Base-by-base conservation (phyloP, 2,888 invertebrate species). In the Netelia inedita region DNA sequence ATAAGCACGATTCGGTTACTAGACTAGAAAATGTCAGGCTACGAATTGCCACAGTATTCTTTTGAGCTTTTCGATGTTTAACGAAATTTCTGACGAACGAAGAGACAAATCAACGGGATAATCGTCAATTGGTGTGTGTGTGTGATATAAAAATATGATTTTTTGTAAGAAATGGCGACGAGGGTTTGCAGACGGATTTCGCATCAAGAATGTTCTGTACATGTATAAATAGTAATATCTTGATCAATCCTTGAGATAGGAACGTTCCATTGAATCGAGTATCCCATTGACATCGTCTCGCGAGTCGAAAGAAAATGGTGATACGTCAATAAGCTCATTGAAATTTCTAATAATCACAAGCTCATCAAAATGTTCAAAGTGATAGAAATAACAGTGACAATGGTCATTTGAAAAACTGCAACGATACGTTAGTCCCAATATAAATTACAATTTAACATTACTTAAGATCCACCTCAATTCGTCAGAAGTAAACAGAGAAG, bases 381-480 rank as follows among this genome's bases (percentile, higher is more conserved):
- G 61, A 57, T 57, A 16, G 16, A 59, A 61, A 57, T 35, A 66
- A 11, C n/a, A 23, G 21, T 61, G 41, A 10, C 11, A 61, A 61
- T 53, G 8, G 57, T 16, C 41, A 50, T 66, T 68, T 81, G 41
- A 23, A 50, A 74, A 80, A 61, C 8, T 68, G 35, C 61, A 61
- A 43, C 10, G 41, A 23, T 55, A 71, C 23, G 69, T 41, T 81
- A 74, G 63, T 69, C 80, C 81, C 81, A 16, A 23, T 14, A 50
- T 14, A 35, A 35, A 35, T 35, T 35, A 35, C 35, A 35, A 35
- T 6, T 6, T 35, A 35, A 35, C 35, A 5, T 35, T 6, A 35
- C 35, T 35, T 35, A 35, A 35, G 35, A 35, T 35, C 35, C 8
- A 35, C 6, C 6, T 8, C 35, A 35, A 35, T 6, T 35, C 35